Base-by-base conservation (phyloP, 2,888 invertebrate species). In the Clusia tigrina region DNA sequence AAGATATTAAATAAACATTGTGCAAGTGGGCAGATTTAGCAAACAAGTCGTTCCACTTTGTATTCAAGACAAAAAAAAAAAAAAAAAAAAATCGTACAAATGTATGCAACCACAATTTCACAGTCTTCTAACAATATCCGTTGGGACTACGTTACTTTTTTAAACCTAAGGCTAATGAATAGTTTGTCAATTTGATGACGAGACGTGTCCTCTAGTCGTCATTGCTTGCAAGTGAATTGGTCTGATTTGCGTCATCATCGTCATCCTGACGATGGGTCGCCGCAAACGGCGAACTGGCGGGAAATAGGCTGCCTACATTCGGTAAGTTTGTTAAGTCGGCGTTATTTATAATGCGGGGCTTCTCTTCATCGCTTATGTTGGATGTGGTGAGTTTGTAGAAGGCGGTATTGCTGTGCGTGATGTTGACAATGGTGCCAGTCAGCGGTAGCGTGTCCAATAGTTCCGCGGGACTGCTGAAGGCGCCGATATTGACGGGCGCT, bases 401-500 rank as follows among this genome's bases (percentile, higher is more conserved):
- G 62, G 83, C 80, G 22, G 83, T 83, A 58, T 83, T 81, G 58
- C 82, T 83, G 65, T 84, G 81, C 2, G 82, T 83, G 18, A 84
- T 82, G 64, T 84, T 84, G 22, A 84, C 79, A 62, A 84, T 83
- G 67, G 81, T 83, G 2, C 84, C 84, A 0, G 83, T 83, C 6
- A 84, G 69, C 0, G 84, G 84, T 23, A 84, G 69, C 0, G 83
- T 76, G 58, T 74, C 64, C 22, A 84, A 63, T 58, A 84, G 69
- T 57, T 84, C 81, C n/a, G 77, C 69, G 1, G 82, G 72, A 69
- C 80, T 81, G 67, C 82, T 77, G 32, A 84, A 81, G 3, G 83
- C 81, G 5, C 86, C 85, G 63, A 86, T 80, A 65, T 85, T 83
- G 1, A 85, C 75, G 0, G 86, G 86, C 1, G 86, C 84, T 57